Evolutionary conservation across 2,888 invertebrate genomes (phyloP), one percentile per base, ranked within the genome.

Genomic region (Drosophila emarginata): DNA sequence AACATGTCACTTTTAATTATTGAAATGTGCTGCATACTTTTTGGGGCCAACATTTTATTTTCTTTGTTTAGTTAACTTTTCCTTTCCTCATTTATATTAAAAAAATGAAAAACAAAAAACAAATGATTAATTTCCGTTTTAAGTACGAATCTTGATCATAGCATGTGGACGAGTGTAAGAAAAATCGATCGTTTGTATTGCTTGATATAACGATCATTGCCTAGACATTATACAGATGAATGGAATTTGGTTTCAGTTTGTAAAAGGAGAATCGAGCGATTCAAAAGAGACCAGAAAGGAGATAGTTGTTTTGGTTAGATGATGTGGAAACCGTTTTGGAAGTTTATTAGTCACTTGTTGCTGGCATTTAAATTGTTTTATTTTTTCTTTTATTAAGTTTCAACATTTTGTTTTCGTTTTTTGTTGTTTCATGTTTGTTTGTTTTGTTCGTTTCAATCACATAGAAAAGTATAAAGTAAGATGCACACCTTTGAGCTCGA

Each of bases 351-450:
- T 21, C 45, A 45, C 21, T 45, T 45, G 12, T 45, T 45, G 45
- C 45, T 45, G 45, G 45, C 45, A 45, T 32, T 9, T 32, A 32
- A 7, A 11, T 6, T 28, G 14, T 84, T 64, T 71, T 68, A 4
- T n/a, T n/a, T n/a, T n/a, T n/a, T n/a, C n/a, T n/a, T n/a, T n/a
- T 87, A 61, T 68, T 68, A 53, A 72, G 70, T 68, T 74, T 61
- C 11, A 4, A 18, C 45, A 28, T 76, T 66, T 39, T 14, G 21
- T 23, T 18, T 12, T 36, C 15, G 23, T 63, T 61, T 58, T 54
- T 28, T 52, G 59, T 60, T 56, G 2, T 68, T 57, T 57, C 28
- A 61, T 51, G 36, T 63, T 62, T 39, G n/a, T 68, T 37, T 28
- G 26, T 45, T 26, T 36, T 45, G 18, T 37, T 57, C 61, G 63